Evolutionary conservation across 23 tunicate species (phyloP).

Genomic region (Trididemnum miniatum): DNA sequence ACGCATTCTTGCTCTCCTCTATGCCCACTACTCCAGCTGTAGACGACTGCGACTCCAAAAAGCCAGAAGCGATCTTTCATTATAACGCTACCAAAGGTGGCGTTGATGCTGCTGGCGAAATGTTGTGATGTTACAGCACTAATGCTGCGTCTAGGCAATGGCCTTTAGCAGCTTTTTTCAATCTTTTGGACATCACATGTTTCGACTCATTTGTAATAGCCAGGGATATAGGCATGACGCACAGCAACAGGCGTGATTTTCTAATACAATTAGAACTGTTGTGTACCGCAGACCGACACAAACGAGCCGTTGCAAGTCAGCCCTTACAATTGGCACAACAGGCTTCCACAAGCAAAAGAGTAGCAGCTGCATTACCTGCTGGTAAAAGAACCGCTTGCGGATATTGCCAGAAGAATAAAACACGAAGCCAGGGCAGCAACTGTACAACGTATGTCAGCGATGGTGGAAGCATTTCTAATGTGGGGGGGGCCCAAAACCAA

Average conservation of each 20-base stretch:
- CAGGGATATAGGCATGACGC: constrained; percentile 29
- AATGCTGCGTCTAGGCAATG: constrained; percentile 28
- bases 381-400: too few species aligned
- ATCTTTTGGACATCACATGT: constrained; percentile 24
- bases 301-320: too few species aligned
- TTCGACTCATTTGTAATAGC: constrained; percentile 36
- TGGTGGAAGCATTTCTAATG: too few species aligned
- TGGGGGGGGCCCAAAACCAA: too few species aligned
- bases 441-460: too few species aligned
- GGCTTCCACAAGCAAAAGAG: too few species aligned
- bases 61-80: constrained; percentile 34
- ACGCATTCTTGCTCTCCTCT: constrained; percentile 16
- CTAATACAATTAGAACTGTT: constrained; percentile 13
- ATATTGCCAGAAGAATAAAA: too few species aligned
- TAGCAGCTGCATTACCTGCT: too few species aligned
- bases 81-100: constrained; percentile 20
- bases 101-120: constrained; percentile 31
- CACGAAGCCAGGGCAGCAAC: too few species aligned
- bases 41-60: constrained; percentile 16
- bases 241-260: constrained; percentile 21
- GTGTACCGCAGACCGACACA: constrained; percentile 27
- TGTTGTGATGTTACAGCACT: constrained; percentile 36
- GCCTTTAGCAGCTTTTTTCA: constrained; percentile 36
- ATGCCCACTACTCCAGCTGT: constrained; percentile 23
- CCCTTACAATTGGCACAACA: too few species aligned